These are phyloP conservation scores for Eupsilia transversa DNA, from an alignment of 2,888 invertebrate species.

Conservation along the genomic window DNA sequence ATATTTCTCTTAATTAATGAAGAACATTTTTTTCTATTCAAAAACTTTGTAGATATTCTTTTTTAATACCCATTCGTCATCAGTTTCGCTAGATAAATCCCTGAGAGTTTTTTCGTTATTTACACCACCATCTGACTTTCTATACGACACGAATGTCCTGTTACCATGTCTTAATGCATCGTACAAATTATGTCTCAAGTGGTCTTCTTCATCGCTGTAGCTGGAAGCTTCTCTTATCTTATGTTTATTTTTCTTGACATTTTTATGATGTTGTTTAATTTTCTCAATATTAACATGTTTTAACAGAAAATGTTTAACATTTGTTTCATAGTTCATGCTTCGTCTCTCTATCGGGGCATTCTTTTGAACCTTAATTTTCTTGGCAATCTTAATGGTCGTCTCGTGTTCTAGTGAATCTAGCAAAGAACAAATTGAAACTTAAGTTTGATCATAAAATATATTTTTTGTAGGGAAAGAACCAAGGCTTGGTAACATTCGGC, in stretches of 20 bases:
- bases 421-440: neutral
- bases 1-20: neutral
- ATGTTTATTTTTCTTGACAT: neutral
- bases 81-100: conserved; percentile 25
- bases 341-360: neutral
- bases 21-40: neutral
- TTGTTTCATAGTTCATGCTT: neutral
- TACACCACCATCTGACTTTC: conserved; percentile 1
- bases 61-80: conserved; percentile 52
- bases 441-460: neutral
- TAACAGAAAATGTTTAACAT: neutral
- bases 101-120: neutral
- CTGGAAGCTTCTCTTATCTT: conserved; percentile 45
- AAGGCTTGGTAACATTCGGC: too few species aligned
- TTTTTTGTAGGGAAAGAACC: too few species aligned
- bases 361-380: neutral
- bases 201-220: conserved; percentile 53
- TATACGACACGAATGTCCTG: conserved; percentile 15
- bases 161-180: conserved; percentile 48
- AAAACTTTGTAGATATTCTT: conserved; percentile 56
- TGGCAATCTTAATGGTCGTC: too few species aligned
- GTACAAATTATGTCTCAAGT: conserved; percentile 37
- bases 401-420: neutral
- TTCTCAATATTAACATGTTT: neutral
- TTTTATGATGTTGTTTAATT: neutral